These are phyloP conservation scores for Euthynnus affinis DNA, from an alignment of 2,797 vertebrate genomes.

Conservation along the genomic window DNA sequence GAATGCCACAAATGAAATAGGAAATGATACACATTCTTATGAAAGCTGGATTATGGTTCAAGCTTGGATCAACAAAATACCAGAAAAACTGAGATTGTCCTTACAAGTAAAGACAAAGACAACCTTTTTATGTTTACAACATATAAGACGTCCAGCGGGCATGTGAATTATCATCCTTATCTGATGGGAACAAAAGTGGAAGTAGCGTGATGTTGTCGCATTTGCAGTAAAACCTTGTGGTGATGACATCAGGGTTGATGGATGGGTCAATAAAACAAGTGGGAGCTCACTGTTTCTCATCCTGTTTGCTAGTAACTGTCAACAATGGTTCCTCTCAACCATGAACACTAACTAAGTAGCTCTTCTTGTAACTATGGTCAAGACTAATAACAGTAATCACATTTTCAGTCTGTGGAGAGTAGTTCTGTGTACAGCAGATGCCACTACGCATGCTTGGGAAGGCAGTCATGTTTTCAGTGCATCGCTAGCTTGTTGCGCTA, in stretches of 20 bases:
- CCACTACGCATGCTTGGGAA: no score
- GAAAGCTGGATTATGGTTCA: conserved; percentile 2
- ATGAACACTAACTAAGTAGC: neutral
- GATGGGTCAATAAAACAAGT: neutral
- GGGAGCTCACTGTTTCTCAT: neutral
- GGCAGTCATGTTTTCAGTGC: no score
- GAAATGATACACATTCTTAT: neutral
- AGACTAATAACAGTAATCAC: neutral
- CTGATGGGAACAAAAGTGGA: conserved; percentile 2
- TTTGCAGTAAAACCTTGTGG: neutral
- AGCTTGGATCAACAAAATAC: conserved; percentile 15
- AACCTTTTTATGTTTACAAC: neutral
- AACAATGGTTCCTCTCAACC: neutral
- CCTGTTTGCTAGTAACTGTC: neutral
- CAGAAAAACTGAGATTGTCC: neutral
- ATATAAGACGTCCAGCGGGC: neutral
- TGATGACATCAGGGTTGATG: no score
- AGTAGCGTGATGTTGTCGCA: neutral
- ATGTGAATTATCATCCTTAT: neutral
- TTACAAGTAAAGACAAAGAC: neutral
- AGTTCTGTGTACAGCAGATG: no score
- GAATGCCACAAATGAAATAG: neutral
- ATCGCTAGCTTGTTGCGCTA: no score
- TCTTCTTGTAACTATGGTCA: neutral
- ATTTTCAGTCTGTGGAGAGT: no score